Evolutionary conservation across 2,797 vertebrate genomes (phyloP).

Genomic region (Malacoctenus gilli): DNA sequence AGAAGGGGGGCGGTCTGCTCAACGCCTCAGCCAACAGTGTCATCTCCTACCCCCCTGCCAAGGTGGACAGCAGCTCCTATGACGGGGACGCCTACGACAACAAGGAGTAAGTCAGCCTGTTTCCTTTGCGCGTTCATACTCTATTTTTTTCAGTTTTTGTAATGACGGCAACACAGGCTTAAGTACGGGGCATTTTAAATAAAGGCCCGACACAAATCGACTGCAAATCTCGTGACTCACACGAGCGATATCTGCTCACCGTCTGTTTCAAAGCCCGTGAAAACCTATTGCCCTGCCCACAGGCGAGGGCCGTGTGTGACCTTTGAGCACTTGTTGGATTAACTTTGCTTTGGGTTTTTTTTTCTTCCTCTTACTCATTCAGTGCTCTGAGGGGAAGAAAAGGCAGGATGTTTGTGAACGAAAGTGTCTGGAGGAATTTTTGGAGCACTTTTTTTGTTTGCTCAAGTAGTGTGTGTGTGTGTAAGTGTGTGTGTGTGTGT

Average conservation of each 20-base stretch:
- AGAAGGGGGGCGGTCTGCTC: slow-evolving; percentile 83
- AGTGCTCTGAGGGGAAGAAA: slow-evolving; percentile 40
- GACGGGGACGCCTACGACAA: slow-evolving; percentile 62
- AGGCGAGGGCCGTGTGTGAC: slow-evolving; percentile 49
- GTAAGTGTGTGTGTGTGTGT: no score
- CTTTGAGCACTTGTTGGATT: slow-evolving; percentile 61
- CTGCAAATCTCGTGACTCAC: slow-evolving; percentile 33
- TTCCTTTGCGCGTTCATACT: no score
- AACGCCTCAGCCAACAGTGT: slow-evolving; percentile 77
- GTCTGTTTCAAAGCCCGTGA: slow-evolving; percentile 41
- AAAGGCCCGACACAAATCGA: slow-evolving; percentile 17
- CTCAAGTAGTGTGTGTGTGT: neutral
- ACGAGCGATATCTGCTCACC: slow-evolving; percentile 55
- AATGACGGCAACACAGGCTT: neutral
- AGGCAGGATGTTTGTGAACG: slow-evolving; percentile 27
- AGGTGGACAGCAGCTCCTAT: slow-evolving; percentile 69
- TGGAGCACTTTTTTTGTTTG: slow-evolving; percentile 34
- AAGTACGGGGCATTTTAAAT: no score
- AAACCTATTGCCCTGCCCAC: slow-evolving; percentile 55
- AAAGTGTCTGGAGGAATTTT: slow-evolving; percentile 22
- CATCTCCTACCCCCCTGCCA: slow-evolving; percentile 74
- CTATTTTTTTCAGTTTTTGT: neutral
- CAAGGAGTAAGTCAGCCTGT: slow-evolving; percentile 67
- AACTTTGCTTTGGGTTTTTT: slow-evolving; percentile 37
- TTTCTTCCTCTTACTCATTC: slow-evolving; percentile 21